Conservation (phyloP, 2,113 vertebrate species). For the Muntiacus muntjak region DNA sequence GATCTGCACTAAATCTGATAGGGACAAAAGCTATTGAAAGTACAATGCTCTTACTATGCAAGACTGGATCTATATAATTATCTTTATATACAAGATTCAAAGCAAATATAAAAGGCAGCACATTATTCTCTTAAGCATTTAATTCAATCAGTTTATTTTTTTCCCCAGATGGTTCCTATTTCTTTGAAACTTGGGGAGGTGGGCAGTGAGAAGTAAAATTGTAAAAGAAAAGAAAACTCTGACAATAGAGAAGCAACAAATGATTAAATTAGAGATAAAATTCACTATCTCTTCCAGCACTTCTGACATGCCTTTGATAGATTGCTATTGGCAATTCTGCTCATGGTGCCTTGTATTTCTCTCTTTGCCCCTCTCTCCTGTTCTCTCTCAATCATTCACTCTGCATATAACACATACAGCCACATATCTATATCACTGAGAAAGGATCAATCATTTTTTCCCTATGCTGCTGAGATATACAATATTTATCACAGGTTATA, state of each 20-base stretch:
- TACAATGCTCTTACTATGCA: neutral
- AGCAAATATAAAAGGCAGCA: neutral
- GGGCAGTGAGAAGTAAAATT: neutral
- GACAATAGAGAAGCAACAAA: conserved; percentile 3
- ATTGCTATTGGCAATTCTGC: conserved; percentile 75
- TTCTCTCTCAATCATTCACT: conserved; percentile 58
- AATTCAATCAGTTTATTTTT: neutral
- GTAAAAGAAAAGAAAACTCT: conserved; percentile 38
- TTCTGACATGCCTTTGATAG: conserved; percentile 76
- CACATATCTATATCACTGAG: conserved; percentile 78
- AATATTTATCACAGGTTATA: conserved; percentile 88
- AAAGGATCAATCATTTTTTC: conserved; percentile 83
- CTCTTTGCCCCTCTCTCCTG: neutral
- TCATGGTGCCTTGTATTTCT: conserved; percentile 55
- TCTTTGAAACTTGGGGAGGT: neutral
- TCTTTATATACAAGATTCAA: neutral
- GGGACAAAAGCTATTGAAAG: neutral
- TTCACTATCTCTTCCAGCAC: conserved; percentile 40
- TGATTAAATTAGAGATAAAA: conserved; percentile 46
- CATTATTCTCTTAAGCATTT: conserved; percentile 17
- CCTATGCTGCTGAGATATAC: conserved; percentile 81
- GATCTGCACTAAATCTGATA: neutral
- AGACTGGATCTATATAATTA: neutral
- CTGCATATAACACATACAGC: conserved; percentile 62
- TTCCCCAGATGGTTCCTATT: neutral